Percentiles rank a stretch among this genome's conserved stretches.
phyloP scores from a whole-genome alignment of 1,140 invertebrate species.

The Battus philenor region DNA sequence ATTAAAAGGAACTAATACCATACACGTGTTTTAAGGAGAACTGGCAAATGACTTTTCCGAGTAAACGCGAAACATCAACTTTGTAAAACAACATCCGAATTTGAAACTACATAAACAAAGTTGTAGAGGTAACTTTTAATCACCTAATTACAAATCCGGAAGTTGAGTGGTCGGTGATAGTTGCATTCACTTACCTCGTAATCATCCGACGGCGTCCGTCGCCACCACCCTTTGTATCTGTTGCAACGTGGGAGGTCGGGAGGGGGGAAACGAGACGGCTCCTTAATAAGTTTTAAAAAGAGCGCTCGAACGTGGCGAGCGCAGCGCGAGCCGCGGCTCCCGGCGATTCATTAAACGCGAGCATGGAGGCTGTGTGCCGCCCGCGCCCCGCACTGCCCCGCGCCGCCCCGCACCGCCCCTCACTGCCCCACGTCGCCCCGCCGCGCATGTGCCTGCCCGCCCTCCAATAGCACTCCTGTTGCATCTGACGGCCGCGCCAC shows the following conservation, averaged over 20 bases:
- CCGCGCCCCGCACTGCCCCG: conserved; percentile 30
- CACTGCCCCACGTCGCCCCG: too few relatives aligned
- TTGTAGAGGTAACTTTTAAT: conserved; percentile 12
- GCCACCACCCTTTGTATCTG: conserved; percentile 33
- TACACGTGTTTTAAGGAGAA: too few relatives aligned
- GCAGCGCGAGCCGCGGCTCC: conserved; percentile 63
- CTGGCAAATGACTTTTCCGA: too few relatives aligned
- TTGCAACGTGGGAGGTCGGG: conserved; percentile 50
- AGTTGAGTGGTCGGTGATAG: conserved; percentile 12
- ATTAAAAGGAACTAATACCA: too few relatives aligned
- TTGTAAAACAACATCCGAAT: too few relatives aligned
- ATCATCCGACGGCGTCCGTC: conserved; percentile 28
- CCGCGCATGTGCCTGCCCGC: conserved; percentile 43
- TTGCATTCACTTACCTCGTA: conserved; percentile 49
- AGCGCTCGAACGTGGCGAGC: conserved; percentile 47
- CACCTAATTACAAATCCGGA: conserved; percentile 9
- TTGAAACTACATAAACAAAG: conserved; percentile 16
- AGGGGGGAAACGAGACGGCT: conserved; percentile 48
- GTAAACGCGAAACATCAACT: too few relatives aligned
- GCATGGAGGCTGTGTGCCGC: conserved; percentile 57
- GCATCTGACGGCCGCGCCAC: conserved; percentile 60
- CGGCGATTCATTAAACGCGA: conserved; percentile 68
- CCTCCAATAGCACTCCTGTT: conserved; percentile 62
- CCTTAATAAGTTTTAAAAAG: conserved; percentile 51
- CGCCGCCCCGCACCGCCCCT: too few relatives aligned